Evolutionary conservation across 2,797 vertebrate species (phyloP).

Genomic region (Pipistrellus pygmaeus): DNA sequence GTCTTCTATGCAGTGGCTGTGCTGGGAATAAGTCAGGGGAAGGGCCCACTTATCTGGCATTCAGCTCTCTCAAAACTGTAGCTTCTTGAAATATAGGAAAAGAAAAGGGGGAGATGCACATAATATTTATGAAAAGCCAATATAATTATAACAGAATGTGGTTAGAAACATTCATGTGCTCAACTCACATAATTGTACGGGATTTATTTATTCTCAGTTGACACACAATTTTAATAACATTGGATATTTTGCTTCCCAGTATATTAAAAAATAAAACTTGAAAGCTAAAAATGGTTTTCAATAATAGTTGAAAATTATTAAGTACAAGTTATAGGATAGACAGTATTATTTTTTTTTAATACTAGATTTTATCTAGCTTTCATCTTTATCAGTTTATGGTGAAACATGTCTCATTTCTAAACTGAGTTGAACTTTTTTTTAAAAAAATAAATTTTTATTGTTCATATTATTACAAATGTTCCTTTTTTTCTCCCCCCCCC

Average conservation of each 20-base stretch:
- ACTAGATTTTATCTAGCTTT: slow-evolving; percentile 28
- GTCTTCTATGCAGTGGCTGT: slow-evolving; percentile 34
- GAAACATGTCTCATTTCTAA: slow-evolving; percentile 41
- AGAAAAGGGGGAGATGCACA: not conserved
- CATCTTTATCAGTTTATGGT: slow-evolving; percentile 34
- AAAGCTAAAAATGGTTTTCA: slow-evolving; percentile 22
- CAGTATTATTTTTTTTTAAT: not conserved
- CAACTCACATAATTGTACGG: not conserved
- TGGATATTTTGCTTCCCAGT: slow-evolving; percentile 12
- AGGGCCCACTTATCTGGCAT: not conserved
- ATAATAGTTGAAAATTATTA: slow-evolving; percentile 31
- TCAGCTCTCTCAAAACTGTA: slow-evolving; percentile 17
- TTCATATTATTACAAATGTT: too few relatives aligned
- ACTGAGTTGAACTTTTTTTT: not conserved
- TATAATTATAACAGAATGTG: slow-evolving; percentile 46
- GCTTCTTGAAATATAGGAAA: slow-evolving; percentile 6
- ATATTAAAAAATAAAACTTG: not conserved
- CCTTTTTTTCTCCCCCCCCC: too few relatives aligned
- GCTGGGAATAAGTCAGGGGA: slow-evolving; percentile 25
- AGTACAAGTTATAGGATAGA: not conserved
- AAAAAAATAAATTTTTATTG: too few relatives aligned
- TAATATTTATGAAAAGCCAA: slow-evolving; percentile 22
- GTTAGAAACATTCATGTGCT: not conserved
- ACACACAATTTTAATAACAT: slow-evolving; percentile 1
- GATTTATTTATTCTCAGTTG: slow-evolving; percentile 45